Percentiles rank a stretch among this genome's conserved stretches.
phyloP scores from a whole-genome alignment of 2,113 vertebrate genomes.

The Dryoscopus gambensis region DNA sequence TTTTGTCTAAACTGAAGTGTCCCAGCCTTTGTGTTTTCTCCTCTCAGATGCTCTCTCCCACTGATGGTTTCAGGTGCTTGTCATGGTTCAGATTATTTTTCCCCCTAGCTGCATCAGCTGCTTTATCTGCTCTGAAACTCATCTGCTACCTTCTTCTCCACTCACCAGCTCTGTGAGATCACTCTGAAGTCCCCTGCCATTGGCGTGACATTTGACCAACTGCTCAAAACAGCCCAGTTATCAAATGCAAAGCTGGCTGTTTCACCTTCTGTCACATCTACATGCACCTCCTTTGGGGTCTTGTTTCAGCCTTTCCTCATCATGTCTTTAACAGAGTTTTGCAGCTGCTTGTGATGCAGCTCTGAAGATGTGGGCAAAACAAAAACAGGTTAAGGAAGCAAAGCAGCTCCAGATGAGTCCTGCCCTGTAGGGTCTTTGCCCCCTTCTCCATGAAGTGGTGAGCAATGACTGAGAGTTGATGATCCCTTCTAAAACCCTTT shows the following conservation, averaged over 20 bases:
- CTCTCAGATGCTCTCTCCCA: neutral
- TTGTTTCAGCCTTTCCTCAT: neutral
- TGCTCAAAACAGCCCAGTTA: neutral
- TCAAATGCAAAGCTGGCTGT: neutral
- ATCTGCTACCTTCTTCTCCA: neutral
- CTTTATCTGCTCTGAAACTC: neutral
- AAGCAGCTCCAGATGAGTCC: neutral
- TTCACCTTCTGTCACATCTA: neutral
- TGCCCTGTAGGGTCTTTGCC: neutral
- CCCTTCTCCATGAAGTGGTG: neutral
- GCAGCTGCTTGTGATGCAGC: rapidly evolving
- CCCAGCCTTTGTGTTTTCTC: neutral
- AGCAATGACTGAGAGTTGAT: neutral
- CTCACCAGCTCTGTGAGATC: neutral
- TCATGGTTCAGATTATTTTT: neutral
- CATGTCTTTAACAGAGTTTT: neutral
- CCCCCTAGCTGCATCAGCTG: neutral
- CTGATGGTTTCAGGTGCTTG: neutral
- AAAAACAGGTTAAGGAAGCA: neutral
- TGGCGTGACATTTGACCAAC: neutral
- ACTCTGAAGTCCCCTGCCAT: neutral
- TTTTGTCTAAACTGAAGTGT: neutral
- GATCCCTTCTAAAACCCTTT: neutral
- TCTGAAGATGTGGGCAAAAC: neutral
- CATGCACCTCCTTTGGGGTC: neutral